phyloP scores from a whole-genome alignment of 2,888 invertebrate species.

The Stenodema calcarata region DNA sequence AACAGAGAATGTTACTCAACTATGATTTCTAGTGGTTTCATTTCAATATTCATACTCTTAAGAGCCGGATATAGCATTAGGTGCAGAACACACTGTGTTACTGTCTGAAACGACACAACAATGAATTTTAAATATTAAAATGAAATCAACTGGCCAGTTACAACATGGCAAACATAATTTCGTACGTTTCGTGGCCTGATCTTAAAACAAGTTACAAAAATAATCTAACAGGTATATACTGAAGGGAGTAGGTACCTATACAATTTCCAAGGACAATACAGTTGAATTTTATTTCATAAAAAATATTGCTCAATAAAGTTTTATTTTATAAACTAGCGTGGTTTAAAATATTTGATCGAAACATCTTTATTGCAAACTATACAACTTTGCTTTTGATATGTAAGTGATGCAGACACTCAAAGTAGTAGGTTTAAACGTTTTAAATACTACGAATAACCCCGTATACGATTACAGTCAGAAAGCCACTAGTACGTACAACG shows the following conservation, averaged over 20 bases:
- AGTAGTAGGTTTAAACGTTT: background rate
- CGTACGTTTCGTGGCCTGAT: too few species aligned
- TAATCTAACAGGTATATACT: background rate
- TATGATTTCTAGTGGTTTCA: too few species aligned
- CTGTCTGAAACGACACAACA: too few species aligned
- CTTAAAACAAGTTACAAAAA: background rate
- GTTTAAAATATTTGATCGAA: background rate
- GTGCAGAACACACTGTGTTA: too few species aligned
- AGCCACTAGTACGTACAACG: background rate
- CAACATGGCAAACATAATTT: too few species aligned
- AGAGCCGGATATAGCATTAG: too few species aligned
- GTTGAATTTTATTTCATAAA: background rate
- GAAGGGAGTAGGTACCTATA: background rate
- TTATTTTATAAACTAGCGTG: too few species aligned
- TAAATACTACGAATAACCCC: constrained; percentile 1
- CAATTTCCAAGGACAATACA: background rate
- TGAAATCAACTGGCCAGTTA: too few species aligned
- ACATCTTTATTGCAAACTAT: background rate
- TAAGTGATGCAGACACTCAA: constrained; percentile 23
- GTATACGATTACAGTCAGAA: background rate
- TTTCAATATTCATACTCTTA: too few species aligned
- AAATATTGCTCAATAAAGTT: background rate
- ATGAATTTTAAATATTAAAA: too few species aligned
- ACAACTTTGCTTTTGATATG: background rate
- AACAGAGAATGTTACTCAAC: too few species aligned